Percentiles rank a stretch among this genome's conserved stretches.
Conservation (phyloP, 1,140 invertebrate genomes). For the Psix sp. region DNA sequence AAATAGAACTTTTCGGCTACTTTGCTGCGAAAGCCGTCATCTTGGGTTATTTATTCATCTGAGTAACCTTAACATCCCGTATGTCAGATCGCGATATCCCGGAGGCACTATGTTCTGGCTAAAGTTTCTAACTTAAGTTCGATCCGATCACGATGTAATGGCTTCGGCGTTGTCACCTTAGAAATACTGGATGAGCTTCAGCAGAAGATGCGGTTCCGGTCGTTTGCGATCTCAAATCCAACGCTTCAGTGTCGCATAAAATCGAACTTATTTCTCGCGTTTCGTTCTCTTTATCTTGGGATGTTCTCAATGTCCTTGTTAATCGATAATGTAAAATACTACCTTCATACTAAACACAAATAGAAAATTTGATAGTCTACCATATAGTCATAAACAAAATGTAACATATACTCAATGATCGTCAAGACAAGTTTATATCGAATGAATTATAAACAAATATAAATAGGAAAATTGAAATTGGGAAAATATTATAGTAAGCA, state of each 20-base stretch:
- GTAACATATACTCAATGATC: too few relatives aligned
- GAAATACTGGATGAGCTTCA: constrained; percentile 63
- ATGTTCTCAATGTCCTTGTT: constrained; percentile 19
- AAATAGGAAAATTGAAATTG: too few relatives aligned
- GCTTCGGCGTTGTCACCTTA: constrained; percentile 62
- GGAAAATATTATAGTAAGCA: too few relatives aligned
- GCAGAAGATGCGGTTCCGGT: constrained; percentile 55
- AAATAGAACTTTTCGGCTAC: constrained; percentile 42
- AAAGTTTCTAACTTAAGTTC: constrained; percentile 62
- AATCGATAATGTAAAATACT: constrained; percentile 44
- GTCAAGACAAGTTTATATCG: too few relatives aligned
- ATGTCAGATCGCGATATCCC: constrained; percentile 49
- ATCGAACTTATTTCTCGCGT: constrained; percentile 44
- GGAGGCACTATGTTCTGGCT: constrained; percentile 56
- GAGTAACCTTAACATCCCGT: constrained; percentile 46
- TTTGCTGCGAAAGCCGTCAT: constrained; percentile 35
- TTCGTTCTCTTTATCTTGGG: constrained; percentile 21
- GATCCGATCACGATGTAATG: constrained; percentile 65
- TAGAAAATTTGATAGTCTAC: constrained; percentile 32
- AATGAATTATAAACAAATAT: too few relatives aligned
- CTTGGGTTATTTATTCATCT: constrained; percentile 58
- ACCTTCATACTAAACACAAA: constrained; percentile 29
- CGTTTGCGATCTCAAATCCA: constrained; percentile 57
- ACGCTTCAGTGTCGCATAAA: constrained; percentile 51
- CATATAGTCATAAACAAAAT: too few relatives aligned